Evolutionary conservation across 2,797 vertebrate species (phyloP).

Genomic region (Channa striata): DNA sequence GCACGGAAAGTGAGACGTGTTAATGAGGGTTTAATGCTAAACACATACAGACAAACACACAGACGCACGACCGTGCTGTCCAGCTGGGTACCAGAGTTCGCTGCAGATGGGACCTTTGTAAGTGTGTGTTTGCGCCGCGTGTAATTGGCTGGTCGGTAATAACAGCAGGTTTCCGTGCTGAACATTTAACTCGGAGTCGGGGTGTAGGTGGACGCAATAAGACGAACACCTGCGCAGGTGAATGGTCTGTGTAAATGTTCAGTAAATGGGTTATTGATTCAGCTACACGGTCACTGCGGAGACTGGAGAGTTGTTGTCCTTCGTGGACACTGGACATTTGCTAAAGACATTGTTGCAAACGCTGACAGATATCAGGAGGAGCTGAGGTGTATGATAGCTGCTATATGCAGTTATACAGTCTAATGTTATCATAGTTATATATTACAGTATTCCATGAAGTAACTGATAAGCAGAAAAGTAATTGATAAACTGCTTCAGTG

Average conservation of each 20-base stretch:
- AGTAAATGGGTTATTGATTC: not conserved
- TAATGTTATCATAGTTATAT: no score
- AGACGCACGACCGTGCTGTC: conserved; percentile 6
- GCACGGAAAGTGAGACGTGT: conserved; percentile 60
- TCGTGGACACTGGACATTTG: not conserved
- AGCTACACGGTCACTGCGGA: not conserved
- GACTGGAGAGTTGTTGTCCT: not conserved
- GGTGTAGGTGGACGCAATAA: not conserved
- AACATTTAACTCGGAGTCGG: not conserved
- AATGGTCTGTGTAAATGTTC: not conserved
- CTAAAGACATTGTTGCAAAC: no score
- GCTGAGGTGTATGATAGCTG: no score
- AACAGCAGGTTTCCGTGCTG: conserved; percentile 22
- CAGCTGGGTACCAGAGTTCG: conserved; percentile 41
- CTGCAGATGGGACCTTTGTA: conserved; percentile 32
- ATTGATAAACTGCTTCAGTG: no score
- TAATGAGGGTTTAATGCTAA: conserved; percentile 60
- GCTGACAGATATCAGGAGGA: no score
- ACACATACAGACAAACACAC: conserved; percentile 9
- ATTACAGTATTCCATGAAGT: no score
- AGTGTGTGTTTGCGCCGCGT: conserved; percentile 1
- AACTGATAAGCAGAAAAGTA: no score
- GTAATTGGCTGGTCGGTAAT: conserved; percentile 12
- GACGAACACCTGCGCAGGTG: conserved; percentile 6
- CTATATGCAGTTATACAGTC: no score